phyloP scores from a whole-genome alignment of 2,797 vertebrate species.

The Falco novaeseelandiae region DNA sequence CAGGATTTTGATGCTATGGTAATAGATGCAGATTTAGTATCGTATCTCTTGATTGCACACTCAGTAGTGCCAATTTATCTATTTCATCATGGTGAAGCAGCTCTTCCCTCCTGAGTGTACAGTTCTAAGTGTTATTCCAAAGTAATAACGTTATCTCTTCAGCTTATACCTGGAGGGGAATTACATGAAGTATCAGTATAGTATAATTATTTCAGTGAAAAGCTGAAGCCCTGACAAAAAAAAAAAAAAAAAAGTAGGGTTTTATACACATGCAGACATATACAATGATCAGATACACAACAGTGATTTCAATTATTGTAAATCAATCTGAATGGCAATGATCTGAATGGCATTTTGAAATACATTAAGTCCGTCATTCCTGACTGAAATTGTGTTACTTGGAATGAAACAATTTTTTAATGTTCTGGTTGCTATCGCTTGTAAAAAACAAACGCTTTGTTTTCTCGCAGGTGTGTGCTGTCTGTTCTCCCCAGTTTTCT shows the following conservation, averaged over 20 bases:
- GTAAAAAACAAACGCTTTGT: neutral
- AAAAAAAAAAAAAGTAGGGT: neutral
- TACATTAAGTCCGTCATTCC: neutral
- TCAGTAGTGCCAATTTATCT: conserved; percentile 37
- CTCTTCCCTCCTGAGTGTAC: conserved; percentile 15
- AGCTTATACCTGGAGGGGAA: conserved; percentile 39
- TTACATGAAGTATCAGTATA: conserved; percentile 10
- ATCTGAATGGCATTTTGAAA: neutral
- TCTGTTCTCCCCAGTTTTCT: neutral
- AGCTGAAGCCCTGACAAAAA: neutral
- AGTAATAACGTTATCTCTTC: conserved; percentile 10
- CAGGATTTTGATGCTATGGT: conserved; percentile 6
- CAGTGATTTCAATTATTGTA: neutral
- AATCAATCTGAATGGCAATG: neutral
- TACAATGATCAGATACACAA: neutral
- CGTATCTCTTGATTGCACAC: conserved; percentile 31
- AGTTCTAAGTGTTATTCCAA: conserved; percentile 38
- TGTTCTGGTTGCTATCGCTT: neutral
- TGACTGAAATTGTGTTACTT: neutral
- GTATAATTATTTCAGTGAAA: conserved; percentile 32
- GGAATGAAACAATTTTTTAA: neutral
- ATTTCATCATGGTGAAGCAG: conserved; percentile 41
- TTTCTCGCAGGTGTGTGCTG: neutral
- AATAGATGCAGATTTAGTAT: conserved; percentile 9
- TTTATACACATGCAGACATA: neutral